phyloP scores from a whole-genome alignment of 2,797 vertebrate species.

The Otolemur crassicaudatus region DNA sequence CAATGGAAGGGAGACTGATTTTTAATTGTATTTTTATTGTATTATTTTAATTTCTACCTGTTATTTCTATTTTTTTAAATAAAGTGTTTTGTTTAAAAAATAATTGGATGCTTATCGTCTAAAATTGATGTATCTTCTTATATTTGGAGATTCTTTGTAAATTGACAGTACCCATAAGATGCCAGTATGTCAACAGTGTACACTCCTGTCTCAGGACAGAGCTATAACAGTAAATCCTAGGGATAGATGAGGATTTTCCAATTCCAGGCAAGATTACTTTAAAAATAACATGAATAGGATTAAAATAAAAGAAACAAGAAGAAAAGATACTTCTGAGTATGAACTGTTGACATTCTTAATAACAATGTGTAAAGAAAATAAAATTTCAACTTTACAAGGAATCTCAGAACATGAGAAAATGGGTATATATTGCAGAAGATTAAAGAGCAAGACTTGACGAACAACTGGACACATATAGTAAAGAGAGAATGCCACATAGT shows the following conservation, averaged over 20 bases:
- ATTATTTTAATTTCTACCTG: background rate
- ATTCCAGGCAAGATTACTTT: background rate
- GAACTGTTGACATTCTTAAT: background rate
- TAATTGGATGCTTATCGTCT: no score
- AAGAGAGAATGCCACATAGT: background rate
- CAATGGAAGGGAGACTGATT: background rate
- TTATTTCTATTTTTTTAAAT: constrained; percentile 1
- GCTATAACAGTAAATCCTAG: background rate
- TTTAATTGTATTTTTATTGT: background rate
- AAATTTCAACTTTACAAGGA: background rate
- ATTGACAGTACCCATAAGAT: background rate
- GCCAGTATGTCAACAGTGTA: no score
- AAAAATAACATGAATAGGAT: background rate
- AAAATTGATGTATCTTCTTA: no score
- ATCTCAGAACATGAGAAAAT: background rate
- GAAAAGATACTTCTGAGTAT: background rate
- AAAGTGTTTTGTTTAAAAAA: background rate
- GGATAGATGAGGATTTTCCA: background rate
- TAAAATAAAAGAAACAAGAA: background rate
- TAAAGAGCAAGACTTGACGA: background rate
- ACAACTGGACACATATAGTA: background rate
- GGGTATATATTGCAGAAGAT: background rate
- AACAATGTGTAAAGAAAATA: background rate
- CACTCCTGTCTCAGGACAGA: no score
- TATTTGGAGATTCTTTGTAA: background rate